These are phyloP conservation scores for Aethina tumida DNA, from an alignment of 1,140 invertebrate species.

Conservation along the genomic window DNA sequence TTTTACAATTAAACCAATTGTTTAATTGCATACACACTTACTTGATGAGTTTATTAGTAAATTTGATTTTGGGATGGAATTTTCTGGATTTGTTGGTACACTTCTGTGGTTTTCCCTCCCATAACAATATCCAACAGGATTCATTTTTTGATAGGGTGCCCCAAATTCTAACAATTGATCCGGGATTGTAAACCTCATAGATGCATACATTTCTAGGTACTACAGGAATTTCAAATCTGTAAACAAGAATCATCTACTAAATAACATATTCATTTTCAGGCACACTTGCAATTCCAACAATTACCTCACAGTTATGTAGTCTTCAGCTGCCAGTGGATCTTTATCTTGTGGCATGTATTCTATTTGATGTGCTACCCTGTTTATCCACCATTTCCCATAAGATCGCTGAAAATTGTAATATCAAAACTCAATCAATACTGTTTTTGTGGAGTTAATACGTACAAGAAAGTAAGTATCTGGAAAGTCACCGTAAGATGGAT, in stretches of 20 bases:
- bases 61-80: conserved; percentile 62
- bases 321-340: conserved; percentile 57
- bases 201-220: conserved; percentile 67
- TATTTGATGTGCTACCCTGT: conserved; percentile 56
- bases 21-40: conserved; percentile 34
- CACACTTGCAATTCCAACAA: conserved; percentile 1
- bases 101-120: conserved; percentile 59
- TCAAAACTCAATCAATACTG: conserved; percentile 1
- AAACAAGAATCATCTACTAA: conserved; percentile 22
- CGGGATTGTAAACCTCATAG: conserved; percentile 87
- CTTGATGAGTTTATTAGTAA: conserved; percentile 53
- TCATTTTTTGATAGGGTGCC: conserved; percentile 42
- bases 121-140: conserved; percentile 61
- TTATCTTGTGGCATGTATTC: conserved; percentile 68
- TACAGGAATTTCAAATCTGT: conserved; percentile 64
- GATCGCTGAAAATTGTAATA: conserved; percentile 57
- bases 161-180: conserved; percentile 74
- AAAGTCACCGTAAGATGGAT: conserved; percentile 82
- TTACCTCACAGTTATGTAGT: conserved; percentile 65
- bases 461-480: conserved; percentile 84
- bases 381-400: conserved; percentile 83
- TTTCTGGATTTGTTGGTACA: conserved; percentile 54
- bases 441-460: conserved; percentile 27
- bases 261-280: too few species aligned
- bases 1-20: conserved; percentile 1